phyloP scores from a whole-genome alignment of 1,140 invertebrate species.

The Ceratitis capitata region DNA sequence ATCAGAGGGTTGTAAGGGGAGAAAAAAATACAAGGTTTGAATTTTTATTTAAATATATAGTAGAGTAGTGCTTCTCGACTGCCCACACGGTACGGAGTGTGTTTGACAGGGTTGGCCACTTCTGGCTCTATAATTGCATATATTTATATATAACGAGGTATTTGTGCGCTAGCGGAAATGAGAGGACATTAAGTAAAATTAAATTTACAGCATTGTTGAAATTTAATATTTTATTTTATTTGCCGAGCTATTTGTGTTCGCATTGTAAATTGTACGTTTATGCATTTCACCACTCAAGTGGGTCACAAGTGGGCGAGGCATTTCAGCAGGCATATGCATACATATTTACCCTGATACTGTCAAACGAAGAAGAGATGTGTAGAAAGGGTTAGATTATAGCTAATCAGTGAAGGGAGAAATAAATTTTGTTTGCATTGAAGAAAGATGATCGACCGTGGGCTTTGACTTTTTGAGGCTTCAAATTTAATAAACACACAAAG shows the following conservation, averaged over 20 bases:
- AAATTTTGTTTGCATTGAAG: neutral
- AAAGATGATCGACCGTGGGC: neutral
- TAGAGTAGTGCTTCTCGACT: neutral
- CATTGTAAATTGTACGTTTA: neutral
- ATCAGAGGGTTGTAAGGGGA: neutral
- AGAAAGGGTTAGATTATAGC: neutral
- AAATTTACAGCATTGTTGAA: constrained; percentile 25
- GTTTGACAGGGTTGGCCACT: neutral
- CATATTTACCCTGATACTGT: neutral
- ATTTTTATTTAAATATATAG: constrained; percentile 20
- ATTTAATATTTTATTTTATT: constrained; percentile 24
- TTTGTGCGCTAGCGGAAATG: neutral
- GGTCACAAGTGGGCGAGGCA: neutral
- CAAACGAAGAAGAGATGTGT: neutral
- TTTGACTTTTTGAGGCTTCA: neutral
- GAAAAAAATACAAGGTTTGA: neutral
- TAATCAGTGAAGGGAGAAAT: neutral
- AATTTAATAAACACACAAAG: neutral
- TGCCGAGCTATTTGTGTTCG: neutral
- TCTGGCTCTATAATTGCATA: neutral
- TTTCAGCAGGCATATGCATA: neutral
- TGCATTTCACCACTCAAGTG: neutral
- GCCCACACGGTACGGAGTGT: neutral
- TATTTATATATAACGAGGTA: neutral
- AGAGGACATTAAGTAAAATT: constrained; percentile 20